A percentile compares a stretch with the other conserved stretches of the same genome.
These are phyloP conservation scores for Protodeltote pygarga DNA, from an alignment of 2,888 invertebrate genomes.

Conservation along the genomic window DNA sequence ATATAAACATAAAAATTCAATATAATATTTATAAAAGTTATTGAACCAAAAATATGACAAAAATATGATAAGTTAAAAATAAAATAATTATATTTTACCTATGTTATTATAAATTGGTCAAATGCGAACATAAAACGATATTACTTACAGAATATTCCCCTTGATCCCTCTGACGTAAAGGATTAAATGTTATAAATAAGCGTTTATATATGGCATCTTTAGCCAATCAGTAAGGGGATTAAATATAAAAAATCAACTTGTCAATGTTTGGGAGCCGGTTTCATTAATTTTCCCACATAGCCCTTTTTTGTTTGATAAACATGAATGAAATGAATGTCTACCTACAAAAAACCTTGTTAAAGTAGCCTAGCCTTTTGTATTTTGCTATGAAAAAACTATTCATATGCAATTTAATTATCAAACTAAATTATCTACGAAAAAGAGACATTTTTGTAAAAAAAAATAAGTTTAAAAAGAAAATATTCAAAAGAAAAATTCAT, in stretches of 20 bases:
- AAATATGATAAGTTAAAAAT: too few relatives aligned
- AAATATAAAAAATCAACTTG: conserved; percentile 14
- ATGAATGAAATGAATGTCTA: too few relatives aligned
- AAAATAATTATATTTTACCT: too few relatives aligned
- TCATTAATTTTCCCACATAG: neutral
- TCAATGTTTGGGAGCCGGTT: conserved; percentile 5
- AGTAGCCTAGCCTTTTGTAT: too few relatives aligned
- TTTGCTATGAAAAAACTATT: neutral
- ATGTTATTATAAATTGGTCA: neutral
- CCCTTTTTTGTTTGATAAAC: too few relatives aligned
- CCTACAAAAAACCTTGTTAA: too few relatives aligned
- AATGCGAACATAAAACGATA: conserved; percentile 6
- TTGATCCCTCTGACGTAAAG: conserved; percentile 33
- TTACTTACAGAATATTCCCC: conserved; percentile 36
- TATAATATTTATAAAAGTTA: too few relatives aligned
- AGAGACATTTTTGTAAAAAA: neutral
- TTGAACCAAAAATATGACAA: too few relatives aligned
- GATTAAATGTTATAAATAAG: conserved; percentile 41
- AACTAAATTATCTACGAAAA: neutral
- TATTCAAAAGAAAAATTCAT: conserved; percentile 2
- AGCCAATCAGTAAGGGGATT: conserved; percentile 37
- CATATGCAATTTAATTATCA: neutral
- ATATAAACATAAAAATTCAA: too few relatives aligned
- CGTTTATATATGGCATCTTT: conserved; percentile 33
- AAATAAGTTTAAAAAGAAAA: neutral